Conservation (phyloP, 2,113 vertebrate species). For the Manacus vitellinus region DNA sequence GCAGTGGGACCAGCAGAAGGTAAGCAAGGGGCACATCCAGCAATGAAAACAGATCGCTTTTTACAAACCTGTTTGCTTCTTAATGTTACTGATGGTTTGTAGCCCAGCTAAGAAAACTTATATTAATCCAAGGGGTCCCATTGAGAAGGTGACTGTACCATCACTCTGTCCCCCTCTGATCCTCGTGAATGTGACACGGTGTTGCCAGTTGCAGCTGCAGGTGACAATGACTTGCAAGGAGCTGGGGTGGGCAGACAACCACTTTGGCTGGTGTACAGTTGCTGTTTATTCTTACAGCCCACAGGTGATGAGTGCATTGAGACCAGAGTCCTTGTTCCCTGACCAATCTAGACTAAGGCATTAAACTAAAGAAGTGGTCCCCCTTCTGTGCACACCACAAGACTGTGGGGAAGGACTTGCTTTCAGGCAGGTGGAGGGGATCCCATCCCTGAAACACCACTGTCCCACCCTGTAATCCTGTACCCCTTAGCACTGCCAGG, state of each 20-base stretch:
- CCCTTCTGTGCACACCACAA: background rate
- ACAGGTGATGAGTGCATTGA: background rate
- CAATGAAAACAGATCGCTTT: background rate
- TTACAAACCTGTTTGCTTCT: background rate
- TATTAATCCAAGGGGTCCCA: background rate
- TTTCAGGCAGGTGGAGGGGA: background rate
- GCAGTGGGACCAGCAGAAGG: background rate
- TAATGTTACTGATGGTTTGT: background rate
- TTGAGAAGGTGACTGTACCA: background rate
- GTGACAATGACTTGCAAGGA: background rate
- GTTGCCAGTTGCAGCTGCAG: background rate
- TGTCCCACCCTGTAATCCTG: accelerated
- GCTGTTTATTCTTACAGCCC: background rate
- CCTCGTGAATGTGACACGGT: accelerated
- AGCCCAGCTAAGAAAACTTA: background rate
- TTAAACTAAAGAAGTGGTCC: background rate
- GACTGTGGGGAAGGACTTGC: background rate
- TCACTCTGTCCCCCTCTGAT: background rate
- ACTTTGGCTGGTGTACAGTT: background rate
- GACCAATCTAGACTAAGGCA: background rate
- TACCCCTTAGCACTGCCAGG: background rate
- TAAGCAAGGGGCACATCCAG: background rate
- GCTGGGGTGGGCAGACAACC: background rate
- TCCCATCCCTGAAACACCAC: accelerated
- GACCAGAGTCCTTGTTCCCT: background rate